Evolutionary conservation across 37 sponge, comb jelly and placozoan species (phyloP).

Genomic region (Beroe ovata): DNA sequence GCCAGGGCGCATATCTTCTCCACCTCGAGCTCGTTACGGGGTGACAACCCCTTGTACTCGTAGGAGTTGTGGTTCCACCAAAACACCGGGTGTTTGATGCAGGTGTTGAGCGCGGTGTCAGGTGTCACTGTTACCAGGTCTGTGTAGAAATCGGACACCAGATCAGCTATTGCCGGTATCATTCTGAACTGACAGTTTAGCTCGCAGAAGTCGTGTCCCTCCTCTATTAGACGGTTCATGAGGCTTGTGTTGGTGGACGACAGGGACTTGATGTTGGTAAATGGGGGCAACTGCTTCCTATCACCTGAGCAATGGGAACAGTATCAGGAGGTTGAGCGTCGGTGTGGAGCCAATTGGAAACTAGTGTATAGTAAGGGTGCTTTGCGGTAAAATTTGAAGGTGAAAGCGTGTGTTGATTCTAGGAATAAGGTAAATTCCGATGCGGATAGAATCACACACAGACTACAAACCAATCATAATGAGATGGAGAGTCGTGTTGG

Average conservation of each 20-base stretch:
- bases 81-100: constrained; percentile 6
- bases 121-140: constrained; percentile 7
- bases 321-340: no score
- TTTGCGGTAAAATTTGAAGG: no score
- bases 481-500: constrained; percentile 26
- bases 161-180: constrained; percentile 16
- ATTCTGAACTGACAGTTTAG: constrained; percentile 48
- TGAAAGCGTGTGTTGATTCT: no score
- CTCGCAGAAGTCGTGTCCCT: neutral
- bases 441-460: no score
- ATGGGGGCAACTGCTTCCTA: constrained; percentile 26
- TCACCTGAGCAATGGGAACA: constrained; percentile 17
- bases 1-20: constrained; percentile 28
- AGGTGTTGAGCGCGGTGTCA: no score
- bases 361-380: no score
- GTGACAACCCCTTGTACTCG: constrained; percentile 17
- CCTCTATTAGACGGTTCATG: neutral
- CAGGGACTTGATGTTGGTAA: constrained; percentile 23
- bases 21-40: constrained; percentile 32
- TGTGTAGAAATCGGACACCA: neutral
- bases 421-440: no score
- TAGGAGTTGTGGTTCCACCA: constrained; percentile 40
- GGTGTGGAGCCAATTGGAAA: no score
- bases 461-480: constrained; percentile 30
- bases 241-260: constrained; percentile 10